These are phyloP conservation scores for Periparus ater DNA, from an alignment of 2,797 vertebrate genomes.

Conservation along the genomic window DNA sequence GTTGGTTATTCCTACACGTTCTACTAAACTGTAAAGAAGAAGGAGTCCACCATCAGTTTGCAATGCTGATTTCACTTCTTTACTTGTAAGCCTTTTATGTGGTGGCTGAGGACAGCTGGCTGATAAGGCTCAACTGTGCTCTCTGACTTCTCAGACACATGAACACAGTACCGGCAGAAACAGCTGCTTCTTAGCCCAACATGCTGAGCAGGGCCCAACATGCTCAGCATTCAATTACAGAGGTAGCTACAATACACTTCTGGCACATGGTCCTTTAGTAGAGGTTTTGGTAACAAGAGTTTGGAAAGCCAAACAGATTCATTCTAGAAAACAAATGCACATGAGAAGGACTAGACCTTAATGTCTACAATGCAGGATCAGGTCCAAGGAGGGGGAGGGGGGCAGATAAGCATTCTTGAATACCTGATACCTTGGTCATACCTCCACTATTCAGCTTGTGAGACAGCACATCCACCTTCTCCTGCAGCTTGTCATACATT, in stretches of 20 bases:
- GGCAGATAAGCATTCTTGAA: background rate
- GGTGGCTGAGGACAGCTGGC: background rate
- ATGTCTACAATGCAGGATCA: background rate
- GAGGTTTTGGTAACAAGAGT: background rate
- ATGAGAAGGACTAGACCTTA: background rate
- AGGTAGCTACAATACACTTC: background rate
- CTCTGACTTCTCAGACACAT: background rate
- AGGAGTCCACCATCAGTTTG: background rate
- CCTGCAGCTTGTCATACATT: constrained; percentile 87
- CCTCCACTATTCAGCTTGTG: constrained; percentile 80
- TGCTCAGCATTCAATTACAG: background rate
- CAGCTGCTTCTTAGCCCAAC: background rate
- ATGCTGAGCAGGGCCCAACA: background rate
- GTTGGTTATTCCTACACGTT: background rate
- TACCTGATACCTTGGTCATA: constrained; percentile 1
- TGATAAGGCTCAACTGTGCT: background rate
- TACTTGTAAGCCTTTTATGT: background rate
- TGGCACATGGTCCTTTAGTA: background rate
- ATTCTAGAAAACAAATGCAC: background rate
- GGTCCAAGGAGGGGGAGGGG: background rate
- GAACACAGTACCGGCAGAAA: background rate
- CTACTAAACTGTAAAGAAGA: background rate
- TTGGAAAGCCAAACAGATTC: background rate
- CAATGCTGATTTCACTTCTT: background rate
- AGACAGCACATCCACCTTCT: constrained; percentile 76